Conservation (phyloP, 2,888 invertebrate genomes). For the Isotomurus palustris region DNA sequence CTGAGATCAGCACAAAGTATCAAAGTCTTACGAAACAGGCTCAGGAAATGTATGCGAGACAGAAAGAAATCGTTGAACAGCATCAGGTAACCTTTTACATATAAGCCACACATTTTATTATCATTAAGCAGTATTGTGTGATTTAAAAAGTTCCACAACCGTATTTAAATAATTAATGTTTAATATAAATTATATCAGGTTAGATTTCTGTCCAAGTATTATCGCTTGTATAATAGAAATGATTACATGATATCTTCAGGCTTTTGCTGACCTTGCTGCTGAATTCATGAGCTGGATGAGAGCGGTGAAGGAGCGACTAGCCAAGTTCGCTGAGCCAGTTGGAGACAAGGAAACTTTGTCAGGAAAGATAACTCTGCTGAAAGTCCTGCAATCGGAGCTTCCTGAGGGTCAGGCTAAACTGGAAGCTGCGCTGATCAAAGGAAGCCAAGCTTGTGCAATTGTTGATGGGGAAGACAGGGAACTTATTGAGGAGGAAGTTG, state of each 20-base stretch:
- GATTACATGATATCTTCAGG: conserved; percentile 55
- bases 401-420: conserved; percentile 78
- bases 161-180: too few species aligned
- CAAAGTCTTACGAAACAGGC: conserved; percentile 85
- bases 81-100: conserved; percentile 57
- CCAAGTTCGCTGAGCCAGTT: conserved; percentile 87
- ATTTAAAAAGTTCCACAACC: too few species aligned
- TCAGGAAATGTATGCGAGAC: conserved; percentile 79
- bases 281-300: conserved; percentile 90
- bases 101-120: too few species aligned
- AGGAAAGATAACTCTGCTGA: conserved; percentile 78
- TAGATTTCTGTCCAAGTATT: too few species aligned
- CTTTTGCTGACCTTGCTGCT: conserved; percentile 84
- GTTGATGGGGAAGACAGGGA: conserved; percentile 82
- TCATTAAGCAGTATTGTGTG: too few species aligned
- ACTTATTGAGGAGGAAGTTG: conserved; percentile 87
- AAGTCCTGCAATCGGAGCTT: conserved; percentile 75
- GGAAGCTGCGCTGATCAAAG: conserved; percentile 74
- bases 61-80: conserved; percentile 82
- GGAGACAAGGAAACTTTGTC: conserved; percentile 85
- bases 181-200: too few species aligned
- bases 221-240: conserved; percentile 23
- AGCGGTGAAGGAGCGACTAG: conserved; percentile 80
- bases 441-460: conserved; percentile 76
- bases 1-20: conserved; percentile 87